Conservation (phyloP, 2,113 vertebrate species). For the Rhinopomastus cyanomelas region DNA sequence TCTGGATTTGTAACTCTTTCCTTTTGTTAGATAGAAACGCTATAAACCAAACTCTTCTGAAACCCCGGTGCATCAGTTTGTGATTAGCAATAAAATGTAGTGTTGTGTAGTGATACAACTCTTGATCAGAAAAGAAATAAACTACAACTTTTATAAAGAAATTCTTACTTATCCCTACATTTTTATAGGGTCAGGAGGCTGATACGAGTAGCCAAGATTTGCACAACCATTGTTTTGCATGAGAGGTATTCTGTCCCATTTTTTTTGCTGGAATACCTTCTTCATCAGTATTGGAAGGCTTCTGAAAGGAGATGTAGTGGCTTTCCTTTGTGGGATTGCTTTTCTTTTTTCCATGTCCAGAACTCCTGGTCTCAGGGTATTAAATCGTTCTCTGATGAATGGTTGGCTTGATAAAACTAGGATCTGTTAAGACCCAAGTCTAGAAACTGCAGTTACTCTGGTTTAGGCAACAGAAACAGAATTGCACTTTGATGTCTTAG, state of each 20-base stretch:
- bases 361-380: constrained; percentile 25
- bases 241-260: neutral
- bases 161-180: constrained; percentile 46
- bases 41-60: constrained; percentile 82
- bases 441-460: neutral
- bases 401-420: neutral
- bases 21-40: constrained; percentile 76
- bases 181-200: constrained; percentile 45
- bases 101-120: constrained; percentile 70
- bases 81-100: constrained; percentile 78
- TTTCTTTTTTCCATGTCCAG: neutral
- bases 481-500: neutral
- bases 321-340: neutral
- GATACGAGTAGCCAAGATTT: constrained; percentile 20
- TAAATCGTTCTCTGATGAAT: neutral
- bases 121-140: constrained; percentile 70
- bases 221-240: constrained; percentile 26
- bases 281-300: neutral
- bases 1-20: constrained; percentile 73
- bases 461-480: neutral
- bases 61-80: constrained; percentile 72
- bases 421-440: neutral
- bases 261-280: neutral
- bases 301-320: neutral
- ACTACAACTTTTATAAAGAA: constrained; percentile 47